phyloP scores from a whole-genome alignment of 2,113 vertebrate genomes.

The Capreolus pygargus region DNA sequence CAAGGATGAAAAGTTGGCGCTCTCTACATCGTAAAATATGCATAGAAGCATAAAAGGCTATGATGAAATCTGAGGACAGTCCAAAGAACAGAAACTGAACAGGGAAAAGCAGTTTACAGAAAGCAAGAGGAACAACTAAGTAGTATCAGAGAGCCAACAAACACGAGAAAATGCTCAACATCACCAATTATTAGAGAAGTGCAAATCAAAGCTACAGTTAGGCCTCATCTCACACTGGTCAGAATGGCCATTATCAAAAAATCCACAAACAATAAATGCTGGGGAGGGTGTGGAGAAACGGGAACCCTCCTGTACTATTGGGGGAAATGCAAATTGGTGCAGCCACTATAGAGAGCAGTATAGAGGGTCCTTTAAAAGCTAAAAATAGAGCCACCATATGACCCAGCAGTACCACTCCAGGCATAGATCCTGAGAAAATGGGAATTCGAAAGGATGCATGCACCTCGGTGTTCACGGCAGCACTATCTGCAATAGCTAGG shows the following conservation, averaged over 20 bases:
- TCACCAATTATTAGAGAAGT: not conserved
- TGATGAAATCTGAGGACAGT: not conserved
- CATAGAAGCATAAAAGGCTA: not conserved
- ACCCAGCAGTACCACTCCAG: not conserved
- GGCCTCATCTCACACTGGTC: not conserved
- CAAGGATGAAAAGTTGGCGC: not conserved
- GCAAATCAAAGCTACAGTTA: not conserved
- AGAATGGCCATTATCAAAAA: not conserved
- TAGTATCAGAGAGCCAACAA: not conserved
- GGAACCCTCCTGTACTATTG: not conserved
- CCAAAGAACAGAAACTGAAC: not conserved
- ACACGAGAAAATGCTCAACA: fast-evolving
- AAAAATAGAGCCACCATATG: not conserved
- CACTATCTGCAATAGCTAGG: not conserved
- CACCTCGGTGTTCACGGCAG: not conserved
- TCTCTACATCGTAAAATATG: not conserved
- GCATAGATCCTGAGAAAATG: not conserved
- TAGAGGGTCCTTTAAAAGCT: not conserved
- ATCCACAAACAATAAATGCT: not conserved
- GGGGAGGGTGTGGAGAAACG: not conserved
- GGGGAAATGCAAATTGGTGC: not conserved
- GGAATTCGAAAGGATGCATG: not conserved
- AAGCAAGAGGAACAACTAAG: not conserved
- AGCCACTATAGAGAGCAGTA: not conserved
- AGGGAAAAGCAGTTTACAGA: not conserved